These are phyloP conservation scores for Macropodus opercularis DNA, from an alignment of 2,797 vertebrate genomes.

Conservation along the genomic window DNA sequence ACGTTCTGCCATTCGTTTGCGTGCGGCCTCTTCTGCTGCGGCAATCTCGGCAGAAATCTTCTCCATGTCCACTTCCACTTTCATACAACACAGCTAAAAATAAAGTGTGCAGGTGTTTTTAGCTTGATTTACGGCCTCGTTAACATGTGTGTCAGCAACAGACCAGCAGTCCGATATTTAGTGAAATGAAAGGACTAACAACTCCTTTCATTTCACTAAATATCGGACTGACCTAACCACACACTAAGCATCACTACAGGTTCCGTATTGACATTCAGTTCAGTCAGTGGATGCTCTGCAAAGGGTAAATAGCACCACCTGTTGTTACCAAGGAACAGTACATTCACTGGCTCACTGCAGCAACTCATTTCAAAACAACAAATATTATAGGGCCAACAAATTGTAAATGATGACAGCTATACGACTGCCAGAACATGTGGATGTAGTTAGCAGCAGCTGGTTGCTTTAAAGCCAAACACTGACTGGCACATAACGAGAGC, in stretches of 20 bases:
- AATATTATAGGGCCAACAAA: slow-evolving; percentile 43
- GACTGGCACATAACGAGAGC: slow-evolving; percentile 42
- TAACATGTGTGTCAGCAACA: too few relatives aligned
- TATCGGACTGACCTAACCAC: neutral
- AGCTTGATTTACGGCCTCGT: neutral
- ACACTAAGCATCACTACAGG: neutral
- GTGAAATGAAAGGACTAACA: neutral
- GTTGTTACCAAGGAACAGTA: slow-evolving; percentile 32
- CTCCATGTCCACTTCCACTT: slow-evolving; percentile 99
- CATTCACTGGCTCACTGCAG: slow-evolving; percentile 28
- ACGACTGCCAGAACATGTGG: slow-evolving; percentile 62
- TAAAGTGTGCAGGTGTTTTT: neutral
- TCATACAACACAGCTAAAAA: slow-evolving; percentile 90
- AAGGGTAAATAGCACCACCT: slow-evolving; percentile 67
- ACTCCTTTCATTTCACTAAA: neutral
- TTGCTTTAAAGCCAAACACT: slow-evolving; percentile 46
- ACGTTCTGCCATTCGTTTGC: slow-evolving; percentile 89
- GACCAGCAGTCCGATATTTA: too few relatives aligned
- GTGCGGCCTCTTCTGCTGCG: slow-evolving; percentile 93
- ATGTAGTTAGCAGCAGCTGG: slow-evolving; percentile 62
- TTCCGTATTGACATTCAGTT: slow-evolving; percentile 5
- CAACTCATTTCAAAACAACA: slow-evolving; percentile 39
- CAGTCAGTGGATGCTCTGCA: neutral
- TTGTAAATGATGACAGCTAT: slow-evolving; percentile 53
- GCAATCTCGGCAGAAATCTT: slow-evolving; percentile 96